A percentile compares a stretch with the other conserved stretches of the same genome.
Conservation (phyloP, 2,888 invertebrate species). For the Aphodius granarius region DNA sequence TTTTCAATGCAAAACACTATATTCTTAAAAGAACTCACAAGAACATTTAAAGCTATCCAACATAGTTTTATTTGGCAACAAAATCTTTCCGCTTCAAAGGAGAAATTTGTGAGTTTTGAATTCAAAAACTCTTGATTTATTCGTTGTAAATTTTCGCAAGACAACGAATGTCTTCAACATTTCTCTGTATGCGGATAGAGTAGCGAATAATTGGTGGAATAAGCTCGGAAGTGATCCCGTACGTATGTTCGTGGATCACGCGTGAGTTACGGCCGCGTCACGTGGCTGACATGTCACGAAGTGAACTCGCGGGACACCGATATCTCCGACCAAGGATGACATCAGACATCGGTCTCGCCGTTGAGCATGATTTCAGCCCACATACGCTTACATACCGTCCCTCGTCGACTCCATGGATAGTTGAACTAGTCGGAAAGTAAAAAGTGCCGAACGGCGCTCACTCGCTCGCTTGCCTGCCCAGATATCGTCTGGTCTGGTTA, state of each 20-base stretch:
- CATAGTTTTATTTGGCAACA: too few relatives aligned
- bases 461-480: neutral
- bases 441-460: neutral
- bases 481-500: neutral
- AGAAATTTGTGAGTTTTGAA: too few relatives aligned
- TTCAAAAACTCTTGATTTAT: too few relatives aligned
- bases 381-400: neutral
- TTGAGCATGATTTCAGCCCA: neutral
- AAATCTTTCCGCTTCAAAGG: too few relatives aligned
- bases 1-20: too few relatives aligned
- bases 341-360: conserved; percentile 1
- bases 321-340: neutral
- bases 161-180: too few relatives aligned
- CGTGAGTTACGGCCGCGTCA: conserved; percentile 6
- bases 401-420: neutral
- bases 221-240: conserved; percentile 2
- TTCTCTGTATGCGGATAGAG: neutral
- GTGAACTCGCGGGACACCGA: neutral
- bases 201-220: neutral
- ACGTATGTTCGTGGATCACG: conserved; percentile 5
- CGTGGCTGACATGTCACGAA: conserved; percentile 14
- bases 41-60: too few relatives aligned
- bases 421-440: neutral
- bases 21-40: too few relatives aligned
- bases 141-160: too few relatives aligned